Percentiles rank a stretch among this genome's conserved stretches.
These are phyloP conservation scores for Glaucidium brasilianum DNA, from an alignment of 2,113 vertebrate genomes.

Conservation along the genomic window DNA sequence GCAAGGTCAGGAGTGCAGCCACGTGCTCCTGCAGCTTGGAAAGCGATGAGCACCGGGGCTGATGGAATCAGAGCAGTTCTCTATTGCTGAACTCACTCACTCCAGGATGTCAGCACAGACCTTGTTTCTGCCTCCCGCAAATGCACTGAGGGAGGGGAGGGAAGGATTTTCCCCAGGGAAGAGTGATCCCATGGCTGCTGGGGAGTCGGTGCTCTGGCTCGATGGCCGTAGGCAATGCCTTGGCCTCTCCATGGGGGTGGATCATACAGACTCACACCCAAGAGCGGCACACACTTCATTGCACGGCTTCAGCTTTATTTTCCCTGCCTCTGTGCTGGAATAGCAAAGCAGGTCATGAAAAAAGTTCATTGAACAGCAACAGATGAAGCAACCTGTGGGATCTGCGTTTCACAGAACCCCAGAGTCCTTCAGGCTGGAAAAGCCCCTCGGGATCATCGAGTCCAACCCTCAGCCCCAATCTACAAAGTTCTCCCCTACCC, in stretches of 20 bases:
- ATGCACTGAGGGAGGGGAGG: accelerated
- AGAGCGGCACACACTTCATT: accelerated
- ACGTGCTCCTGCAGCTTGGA: not conserved
- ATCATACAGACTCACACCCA: not conserved
- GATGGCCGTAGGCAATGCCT: not conserved
- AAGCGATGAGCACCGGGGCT: not conserved
- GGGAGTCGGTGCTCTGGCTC: not conserved
- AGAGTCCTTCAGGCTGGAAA: too few relatives aligned
- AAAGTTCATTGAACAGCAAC: too few relatives aligned
- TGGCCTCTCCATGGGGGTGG: accelerated
- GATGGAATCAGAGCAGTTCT: not conserved
- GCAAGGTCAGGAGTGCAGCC: not conserved
- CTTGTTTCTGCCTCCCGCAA: not conserved
- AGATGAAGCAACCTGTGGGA: not conserved
- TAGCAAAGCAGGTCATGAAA: not conserved
- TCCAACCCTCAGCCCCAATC: too few relatives aligned
- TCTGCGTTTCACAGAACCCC: too few relatives aligned
- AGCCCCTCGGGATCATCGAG: too few relatives aligned
- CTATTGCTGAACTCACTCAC: not conserved
- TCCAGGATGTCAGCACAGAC: not conserved
- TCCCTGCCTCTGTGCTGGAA: not conserved
- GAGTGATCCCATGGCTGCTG: not conserved
- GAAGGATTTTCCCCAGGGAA: not conserved
- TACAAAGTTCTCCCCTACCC: too few relatives aligned
- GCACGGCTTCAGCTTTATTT: accelerated